Evolutionary conservation across 2,113 vertebrate species (phyloP).

Genomic region (Numida meleagris): DNA sequence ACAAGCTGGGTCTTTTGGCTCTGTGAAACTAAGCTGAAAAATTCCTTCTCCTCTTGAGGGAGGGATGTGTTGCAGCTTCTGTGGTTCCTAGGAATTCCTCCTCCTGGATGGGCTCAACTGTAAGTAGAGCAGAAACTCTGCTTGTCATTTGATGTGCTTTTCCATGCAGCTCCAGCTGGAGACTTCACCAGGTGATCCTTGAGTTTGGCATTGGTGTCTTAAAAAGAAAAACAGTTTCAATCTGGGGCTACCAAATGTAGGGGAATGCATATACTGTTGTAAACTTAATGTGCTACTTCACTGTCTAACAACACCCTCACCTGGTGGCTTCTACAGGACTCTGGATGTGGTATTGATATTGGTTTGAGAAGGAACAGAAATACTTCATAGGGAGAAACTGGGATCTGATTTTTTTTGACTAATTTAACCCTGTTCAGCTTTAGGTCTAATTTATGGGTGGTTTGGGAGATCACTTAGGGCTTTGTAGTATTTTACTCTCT

Average conservation of each 20-base stretch:
- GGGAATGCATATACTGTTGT: neutral
- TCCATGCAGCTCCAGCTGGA: neutral
- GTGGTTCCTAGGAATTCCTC: neutral
- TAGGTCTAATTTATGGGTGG: neutral
- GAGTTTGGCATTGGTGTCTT: no score
- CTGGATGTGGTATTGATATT: accelerated
- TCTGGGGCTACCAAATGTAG: neutral
- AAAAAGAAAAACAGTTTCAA: neutral
- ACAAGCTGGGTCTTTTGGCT: neutral
- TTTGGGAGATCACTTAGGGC: neutral
- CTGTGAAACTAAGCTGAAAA: neutral
- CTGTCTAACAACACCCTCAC: neutral
- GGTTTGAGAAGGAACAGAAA: neutral
- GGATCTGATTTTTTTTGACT: neutral
- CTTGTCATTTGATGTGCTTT: neutral
- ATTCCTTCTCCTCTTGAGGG: neutral
- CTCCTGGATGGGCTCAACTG: neutral
- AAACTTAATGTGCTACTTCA: neutral
- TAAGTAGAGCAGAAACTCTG: neutral
- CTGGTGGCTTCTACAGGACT: neutral
- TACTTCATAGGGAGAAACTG: neutral
- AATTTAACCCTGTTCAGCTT: neutral
- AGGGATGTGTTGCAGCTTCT: neutral
- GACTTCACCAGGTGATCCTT: neutral
- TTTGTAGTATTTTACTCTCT: neutral